These are phyloP conservation scores for Eptesicus fuscus DNA, from an alignment of 2,113 vertebrate species.

Conservation along the genomic window DNA sequence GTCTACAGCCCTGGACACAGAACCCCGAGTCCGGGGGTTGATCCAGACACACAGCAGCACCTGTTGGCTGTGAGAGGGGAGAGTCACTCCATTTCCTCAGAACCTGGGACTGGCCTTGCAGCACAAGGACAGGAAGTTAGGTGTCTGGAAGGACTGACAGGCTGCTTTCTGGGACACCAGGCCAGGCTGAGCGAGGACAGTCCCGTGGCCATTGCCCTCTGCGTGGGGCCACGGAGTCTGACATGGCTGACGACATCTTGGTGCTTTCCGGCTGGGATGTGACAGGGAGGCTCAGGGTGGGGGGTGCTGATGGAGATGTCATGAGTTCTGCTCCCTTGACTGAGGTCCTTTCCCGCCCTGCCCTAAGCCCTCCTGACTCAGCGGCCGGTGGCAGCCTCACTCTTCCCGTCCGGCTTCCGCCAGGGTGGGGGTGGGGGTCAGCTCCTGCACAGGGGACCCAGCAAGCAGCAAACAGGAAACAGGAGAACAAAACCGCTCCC, in stretches of 20 bases:
- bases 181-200: background rate
- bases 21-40: background rate
- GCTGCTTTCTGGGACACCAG: background rate
- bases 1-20: background rate
- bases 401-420: slow-evolving; percentile 67
- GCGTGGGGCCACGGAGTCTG: background rate
- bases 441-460: slow-evolving; percentile 53
- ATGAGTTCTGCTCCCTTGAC: background rate
- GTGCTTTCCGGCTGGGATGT: background rate
- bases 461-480: slow-evolving; percentile 74
- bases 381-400: slow-evolving; percentile 45
- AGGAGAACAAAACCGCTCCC: slow-evolving; percentile 67
- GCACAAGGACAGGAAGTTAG: background rate
- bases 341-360: background rate
- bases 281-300: background rate
- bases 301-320: background rate
- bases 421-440: slow-evolving; percentile 68
- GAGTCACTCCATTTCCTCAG: background rate
- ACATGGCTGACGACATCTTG: background rate
- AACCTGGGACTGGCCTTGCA: background rate
- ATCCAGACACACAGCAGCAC: background rate
- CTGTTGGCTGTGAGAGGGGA: background rate
- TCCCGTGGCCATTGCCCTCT: background rate
- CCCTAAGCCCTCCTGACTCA: slow-evolving; percentile 68
- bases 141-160: background rate